Evolutionary conservation across 2,888 invertebrate genomes (phyloP), one percentile per base, ranked within the genome.

Genomic region (Diarsia brunnea): DNA sequence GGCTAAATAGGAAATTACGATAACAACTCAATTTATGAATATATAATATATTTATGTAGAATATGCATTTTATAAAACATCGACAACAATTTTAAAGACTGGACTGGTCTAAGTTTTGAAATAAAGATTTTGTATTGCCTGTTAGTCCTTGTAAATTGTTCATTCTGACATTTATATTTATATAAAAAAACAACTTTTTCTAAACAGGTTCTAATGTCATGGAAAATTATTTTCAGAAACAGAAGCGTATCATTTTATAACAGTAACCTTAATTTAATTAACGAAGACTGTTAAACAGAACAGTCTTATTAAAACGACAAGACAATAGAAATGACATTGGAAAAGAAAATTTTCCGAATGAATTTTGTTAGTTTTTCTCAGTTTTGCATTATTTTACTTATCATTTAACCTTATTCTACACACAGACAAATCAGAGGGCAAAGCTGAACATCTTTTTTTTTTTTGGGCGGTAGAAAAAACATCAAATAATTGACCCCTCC

Each of bases 391-490:
- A 78, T 63, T 85, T 84, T 75, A 78, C 81, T 78, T 86, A 87
- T 58, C 69, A 81, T 85, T 86, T 82, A 86, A 79, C 31, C 85
- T 88, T 88, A 88, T 49, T 72, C 78, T 88, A 89, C 27, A 80
- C 79, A 81, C 80, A 73, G 69, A 86, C 70, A 79, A 73, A 79
- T 81, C 38, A 68, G 53, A 79, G 85, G 88, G 77, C 66, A 88
- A 88, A 88, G 87, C 88, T 86, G 53, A 78, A 86, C 86, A 86
- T 78, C n/a, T n/a, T n/a, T n/a, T n/a, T n/a, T n/a, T n/a, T n/a
- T n/a, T n/a, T n/a, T n/a, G n/a, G n/a, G n/a, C n/a, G n/a, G n/a
- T n/a, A n/a, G n/a, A n/a, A n/a, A n/a, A n/a, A n/a, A n/a, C n/a
- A n/a, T n/a, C n/a, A n/a, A n/a, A n/a, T n/a, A n/a, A n/a, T n/a